These are phyloP conservation scores for Acanthochromis polyacanthus DNA, from an alignment of 2,113 vertebrate species.

Conservation along the genomic window DNA sequence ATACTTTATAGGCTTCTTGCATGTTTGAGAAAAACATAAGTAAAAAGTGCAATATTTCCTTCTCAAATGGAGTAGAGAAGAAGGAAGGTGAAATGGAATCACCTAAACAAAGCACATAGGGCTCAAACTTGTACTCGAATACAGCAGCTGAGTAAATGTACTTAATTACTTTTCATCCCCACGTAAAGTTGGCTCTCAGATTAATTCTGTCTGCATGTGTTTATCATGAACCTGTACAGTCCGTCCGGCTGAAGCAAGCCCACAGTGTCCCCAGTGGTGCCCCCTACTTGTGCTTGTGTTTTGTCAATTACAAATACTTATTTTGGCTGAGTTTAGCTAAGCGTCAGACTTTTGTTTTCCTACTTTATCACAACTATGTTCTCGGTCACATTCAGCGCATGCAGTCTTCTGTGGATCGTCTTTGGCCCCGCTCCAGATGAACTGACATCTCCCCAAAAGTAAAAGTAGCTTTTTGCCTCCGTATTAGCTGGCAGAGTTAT, in stretches of 20 bases:
- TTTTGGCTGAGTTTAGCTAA: conserved; percentile 33
- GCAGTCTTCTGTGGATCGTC: conserved; percentile 32
- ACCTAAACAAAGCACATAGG: too few relatives aligned
- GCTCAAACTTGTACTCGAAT: too few relatives aligned
- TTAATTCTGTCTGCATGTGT: background rate
- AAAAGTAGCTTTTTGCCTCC: conserved; percentile 44
- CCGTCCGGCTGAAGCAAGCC: background rate
- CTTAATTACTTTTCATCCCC: too few relatives aligned
- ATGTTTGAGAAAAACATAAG: too few relatives aligned
- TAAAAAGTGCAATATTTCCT: too few relatives aligned
- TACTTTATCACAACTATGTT: conserved; percentile 58
- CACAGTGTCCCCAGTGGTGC: background rate
- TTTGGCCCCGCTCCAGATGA: conserved; percentile 53
- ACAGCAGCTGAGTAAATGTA: too few relatives aligned
- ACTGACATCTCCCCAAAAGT: conserved; percentile 46
- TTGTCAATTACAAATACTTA: conserved; percentile 24
- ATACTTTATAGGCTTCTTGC: too few relatives aligned
- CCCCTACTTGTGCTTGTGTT: background rate
- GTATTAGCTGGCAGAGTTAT: conserved; percentile 60
- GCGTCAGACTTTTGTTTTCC: conserved; percentile 41
- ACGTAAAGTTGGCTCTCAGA: too few relatives aligned
- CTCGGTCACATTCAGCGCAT: conserved; percentile 35
- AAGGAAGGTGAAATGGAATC: too few relatives aligned
- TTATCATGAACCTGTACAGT: background rate
- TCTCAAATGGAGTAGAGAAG: too few relatives aligned